Evolutionary conservation across 1,140 invertebrate genomes (phyloP).

Genomic region (Babylonia areolata): DNA sequence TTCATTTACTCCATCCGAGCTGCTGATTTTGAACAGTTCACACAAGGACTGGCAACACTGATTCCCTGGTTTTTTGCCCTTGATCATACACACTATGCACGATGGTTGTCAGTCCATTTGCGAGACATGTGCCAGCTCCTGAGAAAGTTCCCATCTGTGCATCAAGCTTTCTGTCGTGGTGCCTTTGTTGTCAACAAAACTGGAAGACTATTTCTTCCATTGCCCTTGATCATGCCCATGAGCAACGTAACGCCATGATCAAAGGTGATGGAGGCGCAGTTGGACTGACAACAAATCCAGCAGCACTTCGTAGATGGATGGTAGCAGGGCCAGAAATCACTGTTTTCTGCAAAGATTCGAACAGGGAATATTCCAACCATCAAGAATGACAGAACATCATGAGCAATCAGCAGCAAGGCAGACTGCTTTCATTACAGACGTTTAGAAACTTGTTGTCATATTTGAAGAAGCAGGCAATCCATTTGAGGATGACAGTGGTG

Average conservation of each 20-base stretch:
- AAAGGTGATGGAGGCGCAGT: constrained; percentile 61
- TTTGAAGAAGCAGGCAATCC: not conserved
- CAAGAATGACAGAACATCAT: not conserved
- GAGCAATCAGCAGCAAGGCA: not conserved
- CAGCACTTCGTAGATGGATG: constrained; percentile 36
- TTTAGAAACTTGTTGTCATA: not conserved
- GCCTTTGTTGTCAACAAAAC: not conserved
- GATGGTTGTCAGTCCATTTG: constrained; percentile 54
- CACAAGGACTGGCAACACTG: not conserved
- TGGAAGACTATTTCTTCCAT: not conserved
- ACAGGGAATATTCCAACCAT: not conserved
- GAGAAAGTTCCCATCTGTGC: not conserved
- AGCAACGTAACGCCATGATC: constrained; percentile 51
- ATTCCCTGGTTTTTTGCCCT: not conserved
- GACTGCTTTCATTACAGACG: not conserved
- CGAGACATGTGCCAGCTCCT: constrained; percentile 40
- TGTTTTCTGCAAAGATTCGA: not conserved
- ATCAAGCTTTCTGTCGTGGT: not conserved
- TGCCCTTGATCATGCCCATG: constrained; percentile 47
- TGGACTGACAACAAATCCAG: constrained; percentile 45
- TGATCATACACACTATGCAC: constrained; percentile 52
- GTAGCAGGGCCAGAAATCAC: constrained; percentile 32
- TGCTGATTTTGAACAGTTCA: too few species aligned
- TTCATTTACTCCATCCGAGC: not conserved
- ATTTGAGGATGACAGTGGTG: not conserved